Base-by-base conservation (phyloP, 2,888 invertebrate species). In the Scaeva pyrastri region DNA sequence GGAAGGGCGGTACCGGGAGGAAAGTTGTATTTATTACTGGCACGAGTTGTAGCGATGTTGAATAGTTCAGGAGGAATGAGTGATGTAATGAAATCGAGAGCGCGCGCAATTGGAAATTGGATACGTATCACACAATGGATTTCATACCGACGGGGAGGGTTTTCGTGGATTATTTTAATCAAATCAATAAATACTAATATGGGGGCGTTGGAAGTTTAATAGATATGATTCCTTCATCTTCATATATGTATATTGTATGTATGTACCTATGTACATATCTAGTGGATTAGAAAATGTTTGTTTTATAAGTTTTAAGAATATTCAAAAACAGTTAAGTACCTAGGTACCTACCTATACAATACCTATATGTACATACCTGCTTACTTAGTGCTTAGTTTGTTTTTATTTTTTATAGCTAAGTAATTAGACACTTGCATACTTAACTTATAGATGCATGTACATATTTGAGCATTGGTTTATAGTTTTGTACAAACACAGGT, bases 11-110 rank as follows among this genome's bases (percentile, higher is more conserved):
- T 86, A 26, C 73, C 56, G 71, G 77, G 60, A 68, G 72, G 72
- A 77, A 85, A 81, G 76, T 77, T 80, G 43, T 55, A 55, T 86
- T 77, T 82, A 86, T 74, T 86, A 66, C 82, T 74, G 86, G 77
- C 86, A 86, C 86, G 86, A 86, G 82, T 77, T 74, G 31, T 60
- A 45, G 39, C 45, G 26, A 72, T 76, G 72, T 72, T 66, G 31
- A 43, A 43, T 62, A 23, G 58, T 43, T 72, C 23, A 73, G 62
- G 62, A 62, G 70, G 73, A 73, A 55, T 82, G 82, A 82, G 81
- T 71, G 86, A 82, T 86, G 70, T 74, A 78, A 82, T 86, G 82
- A 81, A 82, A 86, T 82, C 76, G 85, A 85, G 81, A 85, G 81
- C 76, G 77, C 82, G 77, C 71, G 74, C 77, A 86, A 77, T 84